Conservation (phyloP, 2,797 vertebrate genomes). For the Glyptemys insculpta region DNA sequence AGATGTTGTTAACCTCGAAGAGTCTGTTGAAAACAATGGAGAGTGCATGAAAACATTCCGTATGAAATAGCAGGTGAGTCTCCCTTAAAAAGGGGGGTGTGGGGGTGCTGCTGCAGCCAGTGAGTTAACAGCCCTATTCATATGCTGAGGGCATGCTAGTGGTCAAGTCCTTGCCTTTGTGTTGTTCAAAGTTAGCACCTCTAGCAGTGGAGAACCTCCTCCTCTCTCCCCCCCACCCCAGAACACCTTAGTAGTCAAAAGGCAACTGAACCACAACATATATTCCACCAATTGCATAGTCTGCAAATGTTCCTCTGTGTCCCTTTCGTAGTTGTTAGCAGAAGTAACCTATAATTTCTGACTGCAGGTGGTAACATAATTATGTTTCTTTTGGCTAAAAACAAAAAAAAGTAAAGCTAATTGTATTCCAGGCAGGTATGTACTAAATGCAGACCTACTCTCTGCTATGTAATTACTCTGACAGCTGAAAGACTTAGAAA, state of each 20-base stretch:
- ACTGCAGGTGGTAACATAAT: slow-evolving; percentile 54
- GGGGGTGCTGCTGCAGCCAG: not conserved
- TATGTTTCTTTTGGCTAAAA: slow-evolving; percentile 56
- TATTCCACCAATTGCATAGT: not conserved
- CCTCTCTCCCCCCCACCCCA: not conserved
- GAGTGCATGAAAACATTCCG: not conserved
- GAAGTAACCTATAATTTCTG: slow-evolving; percentile 56
- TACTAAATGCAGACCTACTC: slow-evolving; percentile 30
- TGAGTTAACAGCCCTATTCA: not conserved
- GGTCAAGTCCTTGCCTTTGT: not conserved
- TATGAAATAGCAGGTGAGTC: not conserved
- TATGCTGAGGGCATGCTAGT: not conserved
- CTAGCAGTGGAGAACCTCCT: not conserved
- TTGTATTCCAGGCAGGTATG: slow-evolving; percentile 63
- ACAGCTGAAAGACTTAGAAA: slow-evolving; percentile 53
- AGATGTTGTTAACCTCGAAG: not conserved
- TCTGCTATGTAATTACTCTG: slow-evolving; percentile 42
- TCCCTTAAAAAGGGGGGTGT: not conserved
- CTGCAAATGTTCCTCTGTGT: slow-evolving; percentile 22
- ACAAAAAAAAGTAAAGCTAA: slow-evolving; percentile 55
- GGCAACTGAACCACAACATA: not conserved
- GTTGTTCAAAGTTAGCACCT: not conserved
- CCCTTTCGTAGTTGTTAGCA: slow-evolving; percentile 3
- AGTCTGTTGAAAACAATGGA: not conserved
- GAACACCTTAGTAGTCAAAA: not conserved